Evolutionary conservation across 2,113 vertebrate genomes (phyloP).

Genomic region (Gallinago jamesoni): DNA sequence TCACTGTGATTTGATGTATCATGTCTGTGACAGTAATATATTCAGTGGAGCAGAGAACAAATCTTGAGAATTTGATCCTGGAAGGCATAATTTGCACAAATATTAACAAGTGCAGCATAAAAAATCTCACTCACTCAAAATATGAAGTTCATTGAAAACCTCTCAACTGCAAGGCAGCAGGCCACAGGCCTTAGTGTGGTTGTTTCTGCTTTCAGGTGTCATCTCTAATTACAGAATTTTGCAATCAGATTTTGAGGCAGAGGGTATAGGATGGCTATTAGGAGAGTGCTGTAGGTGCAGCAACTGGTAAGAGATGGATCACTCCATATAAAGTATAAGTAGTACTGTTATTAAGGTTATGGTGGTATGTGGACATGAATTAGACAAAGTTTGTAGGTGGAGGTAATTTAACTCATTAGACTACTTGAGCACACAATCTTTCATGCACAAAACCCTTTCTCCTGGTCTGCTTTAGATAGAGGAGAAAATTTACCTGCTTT

Average conservation of each 20-base stretch:
- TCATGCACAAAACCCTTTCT: not conserved
- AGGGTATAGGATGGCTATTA: not conserved
- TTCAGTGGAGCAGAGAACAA: not conserved
- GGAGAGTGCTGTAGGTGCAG: not conserved
- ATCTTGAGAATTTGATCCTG: not conserved
- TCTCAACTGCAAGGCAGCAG: not conserved
- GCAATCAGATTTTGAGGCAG: not conserved
- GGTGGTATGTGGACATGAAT: not conserved
- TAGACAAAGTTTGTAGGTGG: not conserved
- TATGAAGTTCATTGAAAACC: not conserved
- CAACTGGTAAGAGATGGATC: not conserved
- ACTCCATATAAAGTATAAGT: not conserved
- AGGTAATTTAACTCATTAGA: not conserved
- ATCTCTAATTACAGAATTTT: not conserved
- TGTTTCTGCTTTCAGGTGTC: not conserved
- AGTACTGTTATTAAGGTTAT: not conserved
- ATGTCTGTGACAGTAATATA: not conserved
- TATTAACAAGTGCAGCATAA: not conserved
- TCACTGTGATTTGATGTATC: not conserved
- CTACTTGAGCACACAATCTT: not conserved
- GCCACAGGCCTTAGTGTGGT: not conserved
- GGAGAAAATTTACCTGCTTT: not conserved
- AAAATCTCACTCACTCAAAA: not conserved
- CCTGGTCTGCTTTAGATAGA: not conserved
- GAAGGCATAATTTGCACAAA: not conserved